A percentile compares a stretch with the other conserved stretches of the same genome.
Evolutionary conservation across 2,797 vertebrate species (phyloP).

Genomic region (Takifugu rubripes): DNA sequence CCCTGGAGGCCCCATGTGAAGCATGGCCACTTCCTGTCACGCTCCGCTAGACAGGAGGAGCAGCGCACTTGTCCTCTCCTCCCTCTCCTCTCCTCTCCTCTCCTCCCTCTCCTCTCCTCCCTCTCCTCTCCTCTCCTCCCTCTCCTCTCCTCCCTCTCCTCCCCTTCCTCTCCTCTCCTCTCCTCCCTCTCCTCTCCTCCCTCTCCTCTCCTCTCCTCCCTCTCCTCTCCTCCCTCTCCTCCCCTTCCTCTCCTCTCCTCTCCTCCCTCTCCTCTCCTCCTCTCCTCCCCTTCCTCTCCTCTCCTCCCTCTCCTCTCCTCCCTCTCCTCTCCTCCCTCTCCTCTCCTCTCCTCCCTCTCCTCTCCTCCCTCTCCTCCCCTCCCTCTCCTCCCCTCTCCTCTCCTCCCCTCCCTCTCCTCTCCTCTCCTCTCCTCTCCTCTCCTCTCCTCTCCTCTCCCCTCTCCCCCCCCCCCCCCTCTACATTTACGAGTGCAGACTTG

Average conservation of each 20-base stretch:
- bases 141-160: conserved; percentile 17
- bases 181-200: no score
- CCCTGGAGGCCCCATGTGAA: conserved; percentile 64
- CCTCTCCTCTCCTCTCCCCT: conserved; percentile 41
- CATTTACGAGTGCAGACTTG: conserved; percentile 68
- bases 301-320: conserved; percentile 6
- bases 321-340: conserved; percentile 35
- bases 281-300: conserved; percentile 22
- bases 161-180: conserved; percentile 23
- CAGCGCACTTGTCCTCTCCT: conserved; percentile 60
- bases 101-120: conserved; percentile 16
- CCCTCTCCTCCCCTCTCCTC: neutral
- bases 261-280: conserved; percentile 4
- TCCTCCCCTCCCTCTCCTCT: conserved; percentile 29
- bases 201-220: no score
- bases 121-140: conserved; percentile 34
- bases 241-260: no score
- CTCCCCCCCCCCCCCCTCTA: conserved; percentile 36
- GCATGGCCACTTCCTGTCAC: conserved; percentile 72
- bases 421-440: conserved; percentile 33
- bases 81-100: conserved; percentile 14
- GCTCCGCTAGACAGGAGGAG: conserved; percentile 60
- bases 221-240: no score
- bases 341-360: conserved; percentile 41
- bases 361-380: conserved; percentile 26